phyloP scores from a whole-genome alignment of 1,140 invertebrate genomes.

The Lordiphosa collinella region DNA sequence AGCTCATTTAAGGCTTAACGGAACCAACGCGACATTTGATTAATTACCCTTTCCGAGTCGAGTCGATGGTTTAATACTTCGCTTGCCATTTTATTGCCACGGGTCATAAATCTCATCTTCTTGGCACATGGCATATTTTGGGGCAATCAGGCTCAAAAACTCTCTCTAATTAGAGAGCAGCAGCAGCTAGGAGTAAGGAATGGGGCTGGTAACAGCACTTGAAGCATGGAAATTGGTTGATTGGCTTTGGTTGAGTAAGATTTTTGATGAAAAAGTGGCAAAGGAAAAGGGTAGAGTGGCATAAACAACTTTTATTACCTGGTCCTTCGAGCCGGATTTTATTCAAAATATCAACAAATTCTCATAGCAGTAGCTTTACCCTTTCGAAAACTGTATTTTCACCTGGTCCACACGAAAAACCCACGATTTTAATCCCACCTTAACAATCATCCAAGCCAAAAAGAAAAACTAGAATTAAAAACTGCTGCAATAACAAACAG shows the following conservation, averaged over 20 bases:
- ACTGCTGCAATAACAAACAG: slow-evolving; percentile 11
- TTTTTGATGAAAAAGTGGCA: too few relatives aligned
- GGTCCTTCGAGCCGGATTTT: too few relatives aligned
- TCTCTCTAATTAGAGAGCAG: slow-evolving; percentile 10
- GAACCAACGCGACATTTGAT: slow-evolving; percentile 51
- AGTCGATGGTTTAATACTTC: slow-evolving; percentile 24
- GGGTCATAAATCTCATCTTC: slow-evolving; percentile 22
- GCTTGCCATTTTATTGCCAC: slow-evolving; percentile 24
- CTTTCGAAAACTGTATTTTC: neutral
- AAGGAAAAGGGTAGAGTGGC: too few relatives aligned
- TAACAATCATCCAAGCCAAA: neutral
- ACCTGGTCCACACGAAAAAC: neutral
- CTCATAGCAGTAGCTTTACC: too few relatives aligned
- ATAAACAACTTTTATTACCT: too few relatives aligned
- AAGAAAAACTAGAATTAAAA: slow-evolving; percentile 2
- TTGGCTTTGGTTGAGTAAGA: too few relatives aligned
- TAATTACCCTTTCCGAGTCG: slow-evolving; percentile 33
- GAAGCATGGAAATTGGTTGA: too few relatives aligned
- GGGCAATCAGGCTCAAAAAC: neutral
- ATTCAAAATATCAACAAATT: too few relatives aligned
- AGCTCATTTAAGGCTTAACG: slow-evolving; percentile 67
- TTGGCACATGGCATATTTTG: neutral
- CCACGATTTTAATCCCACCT: neutral
- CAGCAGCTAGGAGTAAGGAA: neutral
- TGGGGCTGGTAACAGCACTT: too few relatives aligned